Evolutionary conservation across 2,888 invertebrate genomes (phyloP).

Genomic region (Mythimna lalbum): DNA sequence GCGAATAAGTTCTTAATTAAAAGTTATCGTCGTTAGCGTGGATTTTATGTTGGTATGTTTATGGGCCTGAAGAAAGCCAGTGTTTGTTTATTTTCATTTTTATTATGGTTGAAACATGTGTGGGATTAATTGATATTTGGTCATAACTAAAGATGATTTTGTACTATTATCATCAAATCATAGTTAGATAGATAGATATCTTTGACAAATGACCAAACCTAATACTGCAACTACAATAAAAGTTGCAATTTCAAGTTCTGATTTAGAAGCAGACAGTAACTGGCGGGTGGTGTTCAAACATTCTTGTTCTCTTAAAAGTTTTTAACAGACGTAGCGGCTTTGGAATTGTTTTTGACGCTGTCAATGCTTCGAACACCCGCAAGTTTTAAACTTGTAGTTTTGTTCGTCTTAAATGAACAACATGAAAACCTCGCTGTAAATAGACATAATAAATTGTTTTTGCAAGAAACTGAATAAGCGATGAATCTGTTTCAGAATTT

Average conservation of each 20-base stretch:
- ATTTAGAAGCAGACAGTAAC: neutral
- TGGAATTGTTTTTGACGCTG: neutral
- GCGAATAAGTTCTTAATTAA: slow-evolving; percentile 38
- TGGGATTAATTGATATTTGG: neutral
- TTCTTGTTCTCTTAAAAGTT: neutral
- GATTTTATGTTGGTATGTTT: slow-evolving; percentile 25
- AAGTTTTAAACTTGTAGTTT: neutral
- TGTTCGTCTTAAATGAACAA: neutral
- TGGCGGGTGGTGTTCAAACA: neutral
- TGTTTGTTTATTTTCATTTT: slow-evolving; percentile 9
- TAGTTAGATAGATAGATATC: neutral
- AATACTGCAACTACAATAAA: neutral
- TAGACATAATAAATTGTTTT: neutral
- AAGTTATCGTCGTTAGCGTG: slow-evolving; percentile 6
- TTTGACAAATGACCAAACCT: neutral
- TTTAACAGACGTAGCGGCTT: neutral
- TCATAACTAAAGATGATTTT: neutral
- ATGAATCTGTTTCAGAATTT: no score
- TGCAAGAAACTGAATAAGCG: neutral
- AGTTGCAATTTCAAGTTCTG: neutral
- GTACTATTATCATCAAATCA: neutral
- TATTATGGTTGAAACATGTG: neutral
- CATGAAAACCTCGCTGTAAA: neutral
- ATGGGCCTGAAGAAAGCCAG: neutral
- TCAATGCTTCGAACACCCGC: neutral